Evolutionary conservation across 2,888 invertebrate genomes (phyloP).

Genomic region (Alviniconcha strummeri): DNA sequence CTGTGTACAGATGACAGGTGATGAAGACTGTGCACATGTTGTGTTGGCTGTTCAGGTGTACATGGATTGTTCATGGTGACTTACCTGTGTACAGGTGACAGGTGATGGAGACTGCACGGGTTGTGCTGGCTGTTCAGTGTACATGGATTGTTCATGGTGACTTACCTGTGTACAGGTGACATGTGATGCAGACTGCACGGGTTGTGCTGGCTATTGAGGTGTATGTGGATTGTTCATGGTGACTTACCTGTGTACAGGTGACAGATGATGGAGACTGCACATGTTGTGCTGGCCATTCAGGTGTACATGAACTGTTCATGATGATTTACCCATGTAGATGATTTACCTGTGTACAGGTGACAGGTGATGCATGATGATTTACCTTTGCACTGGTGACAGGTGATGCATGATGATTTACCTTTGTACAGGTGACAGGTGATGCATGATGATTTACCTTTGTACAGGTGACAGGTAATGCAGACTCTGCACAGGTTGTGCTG

Average conservation of each 20-base stretch:
- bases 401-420: conserved; percentile 76
- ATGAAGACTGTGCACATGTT: conserved; percentile 92
- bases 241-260: conserved; percentile 81
- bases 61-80: too few species aligned
- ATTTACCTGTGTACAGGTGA: conserved; percentile 78
- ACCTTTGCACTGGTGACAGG: conserved; percentile 92
- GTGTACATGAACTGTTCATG: conserved; percentile 77
- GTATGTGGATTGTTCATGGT: too few species aligned
- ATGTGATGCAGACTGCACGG: conserved; percentile 93
- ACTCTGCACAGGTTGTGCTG: conserved; percentile 90
- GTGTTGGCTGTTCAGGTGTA: conserved; percentile 87
- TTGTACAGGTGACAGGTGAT: conserved; percentile 88
- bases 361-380: conserved; percentile 83
- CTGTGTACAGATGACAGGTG: conserved; percentile 86
- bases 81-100: conserved; percentile 83
- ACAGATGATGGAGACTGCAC: conserved; percentile 93
- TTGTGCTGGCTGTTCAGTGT: conserved; percentile 91
- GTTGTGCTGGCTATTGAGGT: conserved; percentile 87
- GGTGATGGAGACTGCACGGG: conserved; percentile 94
- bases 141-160: too few species aligned
- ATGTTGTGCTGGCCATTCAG: conserved; percentile 85
- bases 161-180: conserved; percentile 84
- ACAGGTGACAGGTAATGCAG: conserved; percentile 94
- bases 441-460: conserved; percentile 82
- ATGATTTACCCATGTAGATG: too few species aligned